These are phyloP conservation scores for Trachurus trachurus DNA, from an alignment of 2,797 vertebrate genomes.

Conservation along the genomic window DNA sequence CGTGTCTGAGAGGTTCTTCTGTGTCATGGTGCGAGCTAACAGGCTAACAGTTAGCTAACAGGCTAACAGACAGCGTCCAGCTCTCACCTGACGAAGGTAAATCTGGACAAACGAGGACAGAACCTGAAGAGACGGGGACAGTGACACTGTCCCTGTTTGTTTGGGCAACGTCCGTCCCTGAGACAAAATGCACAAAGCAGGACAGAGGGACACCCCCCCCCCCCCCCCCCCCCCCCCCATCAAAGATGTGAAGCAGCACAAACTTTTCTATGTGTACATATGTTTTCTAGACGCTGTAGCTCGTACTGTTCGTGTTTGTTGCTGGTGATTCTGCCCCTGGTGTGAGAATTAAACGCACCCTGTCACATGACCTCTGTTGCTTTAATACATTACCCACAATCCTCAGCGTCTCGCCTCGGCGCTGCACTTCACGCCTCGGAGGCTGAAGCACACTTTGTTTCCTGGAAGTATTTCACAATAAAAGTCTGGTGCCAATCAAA, in stretches of 20 bases:
- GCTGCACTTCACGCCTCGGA: too few relatives aligned
- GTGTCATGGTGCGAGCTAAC: too few relatives aligned
- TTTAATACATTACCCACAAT: background rate
- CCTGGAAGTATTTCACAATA: too few relatives aligned
- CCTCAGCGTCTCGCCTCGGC: background rate
- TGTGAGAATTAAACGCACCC: constrained; percentile 69
- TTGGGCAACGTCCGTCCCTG: too few relatives aligned
- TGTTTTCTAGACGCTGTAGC: constrained; percentile 67
- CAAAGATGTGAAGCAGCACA: constrained; percentile 65
- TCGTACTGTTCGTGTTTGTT: constrained; percentile 56
- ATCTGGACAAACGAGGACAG: background rate
- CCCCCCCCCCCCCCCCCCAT: rapidly evolving
- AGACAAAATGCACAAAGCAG: background rate
- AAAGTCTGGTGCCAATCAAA: too few relatives aligned
- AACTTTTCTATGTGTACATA: constrained; percentile 75
- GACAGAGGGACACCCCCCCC: background rate
- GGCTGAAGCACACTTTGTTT: too few relatives aligned
- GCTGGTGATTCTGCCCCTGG: constrained; percentile 60
- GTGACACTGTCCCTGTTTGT: too few relatives aligned
- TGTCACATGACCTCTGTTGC: background rate
- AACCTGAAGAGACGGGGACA: too few relatives aligned
- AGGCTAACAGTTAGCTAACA: too few relatives aligned
- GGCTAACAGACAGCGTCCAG: too few relatives aligned
- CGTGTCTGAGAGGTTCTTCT: too few relatives aligned
- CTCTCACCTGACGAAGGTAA: background rate